phyloP scores from a whole-genome alignment of 2,888 invertebrate species.

The Colletes collaris region DNA sequence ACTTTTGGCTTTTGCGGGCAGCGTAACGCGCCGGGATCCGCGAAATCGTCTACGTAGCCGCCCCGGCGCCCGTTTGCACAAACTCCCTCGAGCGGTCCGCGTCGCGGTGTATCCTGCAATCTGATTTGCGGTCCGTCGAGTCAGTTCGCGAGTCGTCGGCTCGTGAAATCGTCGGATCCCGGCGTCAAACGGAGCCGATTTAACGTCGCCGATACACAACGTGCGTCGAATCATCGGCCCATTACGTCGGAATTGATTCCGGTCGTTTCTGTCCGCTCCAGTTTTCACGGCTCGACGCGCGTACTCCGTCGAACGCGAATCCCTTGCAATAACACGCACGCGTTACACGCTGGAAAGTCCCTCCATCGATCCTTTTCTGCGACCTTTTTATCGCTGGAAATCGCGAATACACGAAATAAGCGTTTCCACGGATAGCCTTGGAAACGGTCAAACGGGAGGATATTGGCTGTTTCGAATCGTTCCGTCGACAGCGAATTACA shows the following conservation, averaged over 20 bases:
- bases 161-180: constrained; percentile 8
- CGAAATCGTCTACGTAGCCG: constrained; percentile 53
- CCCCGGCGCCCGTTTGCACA: constrained; percentile 43
- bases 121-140: constrained; percentile 49
- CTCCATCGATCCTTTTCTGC: no score
- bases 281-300: constrained; percentile 14
- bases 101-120: constrained; percentile 39
- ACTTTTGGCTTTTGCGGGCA: constrained; percentile 1
- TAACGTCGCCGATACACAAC: background rate
- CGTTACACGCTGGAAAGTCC: no score
- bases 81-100: constrained; percentile 36
- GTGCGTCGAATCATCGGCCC: background rate
- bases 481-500: no score
- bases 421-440: no score
- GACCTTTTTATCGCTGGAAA: no score
- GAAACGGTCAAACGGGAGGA: no score
- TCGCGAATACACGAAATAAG: no score
- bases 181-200: background rate
- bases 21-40: constrained; percentile 43
- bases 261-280: background rate
- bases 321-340: no score
- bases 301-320: background rate
- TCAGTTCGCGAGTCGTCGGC: constrained; percentile 37
- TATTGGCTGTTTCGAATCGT: no score
- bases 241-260: constrained; percentile 16